Base-by-base conservation (phyloP, 2,797 vertebrate genomes). In the Melanotaenia pygmaea region DNA sequence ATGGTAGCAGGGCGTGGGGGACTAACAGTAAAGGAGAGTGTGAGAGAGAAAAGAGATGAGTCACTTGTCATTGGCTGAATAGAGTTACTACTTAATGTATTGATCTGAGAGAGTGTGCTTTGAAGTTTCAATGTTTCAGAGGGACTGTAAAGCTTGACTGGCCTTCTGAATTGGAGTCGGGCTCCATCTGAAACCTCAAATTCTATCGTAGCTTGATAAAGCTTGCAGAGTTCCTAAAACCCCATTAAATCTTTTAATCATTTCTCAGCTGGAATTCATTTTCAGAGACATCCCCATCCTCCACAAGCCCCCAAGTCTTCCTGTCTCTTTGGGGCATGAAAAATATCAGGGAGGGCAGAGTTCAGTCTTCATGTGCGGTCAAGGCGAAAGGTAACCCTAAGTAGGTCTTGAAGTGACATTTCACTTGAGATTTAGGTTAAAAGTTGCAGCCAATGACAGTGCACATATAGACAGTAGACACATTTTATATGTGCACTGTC, bases 41-140 rank as follows among this genome's bases (percentile, higher is more conserved):
- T 30, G 57, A 59, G 73, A 65, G 63, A 74, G 73, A 78, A 64
- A 69, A 76, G 67, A 72, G 72, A 83, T 79, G 81, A 84, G 76
- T 88, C 68, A 82, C 85, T 87, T 88, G 79, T 90, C 81, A 85
- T 86, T 51, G 67, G 77, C 65, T 79, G 73, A 86, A 85, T 78
- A 38, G 76, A 88, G 81, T 64, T 85, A 60, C 56, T 67, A 34
- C 61, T 86, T 78, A 54, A 85, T 67, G 64, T 87, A 84, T 84
- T 85, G 86, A 91, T 88, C 76, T 66, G 32, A 76, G 70, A 7
- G 32, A 68, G 66, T 72, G 57, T 16, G 37, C 78, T 83, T 86
- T 85, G 74, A 72, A 87, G 74, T 81, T 80, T 53, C 70, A 78
- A 63, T 32, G 70, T 80, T 81, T 85, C 79, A 75, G 45, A 75